Conservation (phyloP, 2,797 vertebrate genomes). For the Pipistrellus pipistrellus region DNA sequence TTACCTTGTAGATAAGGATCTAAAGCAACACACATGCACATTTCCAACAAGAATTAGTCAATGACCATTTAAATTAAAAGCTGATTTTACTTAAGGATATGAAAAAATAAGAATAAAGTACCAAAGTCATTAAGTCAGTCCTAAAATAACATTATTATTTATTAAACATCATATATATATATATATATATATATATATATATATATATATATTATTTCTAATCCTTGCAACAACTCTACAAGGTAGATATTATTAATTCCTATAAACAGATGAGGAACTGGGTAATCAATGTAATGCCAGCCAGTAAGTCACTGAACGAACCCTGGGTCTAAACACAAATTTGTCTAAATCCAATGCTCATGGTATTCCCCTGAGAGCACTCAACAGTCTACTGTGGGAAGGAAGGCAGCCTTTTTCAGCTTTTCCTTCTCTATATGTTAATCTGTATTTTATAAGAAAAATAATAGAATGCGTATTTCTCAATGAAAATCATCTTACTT, state of each 20-base stretch:
- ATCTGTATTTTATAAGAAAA: constrained; percentile 19
- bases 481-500: background rate
- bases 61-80: background rate
- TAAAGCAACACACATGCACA: constrained; percentile 9
- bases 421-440: background rate
- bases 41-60: background rate
- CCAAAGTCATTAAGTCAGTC: background rate
- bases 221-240: background rate
- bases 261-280: background rate
- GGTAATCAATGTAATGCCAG: background rate
- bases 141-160: background rate
- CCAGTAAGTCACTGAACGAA: background rate
- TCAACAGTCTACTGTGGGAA: background rate
- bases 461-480: background rate
- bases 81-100: background rate
- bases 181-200: background rate
- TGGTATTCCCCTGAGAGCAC: background rate
- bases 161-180: background rate
- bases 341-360: background rate
- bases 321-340: background rate
- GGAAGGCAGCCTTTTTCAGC: background rate
- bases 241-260: background rate
- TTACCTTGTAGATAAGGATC: background rate
- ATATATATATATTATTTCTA: background rate
- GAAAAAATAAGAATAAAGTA: constrained; percentile 26